phyloP scores from a whole-genome alignment of 2,888 invertebrate genomes.

The Kryphioiulus occultus region DNA sequence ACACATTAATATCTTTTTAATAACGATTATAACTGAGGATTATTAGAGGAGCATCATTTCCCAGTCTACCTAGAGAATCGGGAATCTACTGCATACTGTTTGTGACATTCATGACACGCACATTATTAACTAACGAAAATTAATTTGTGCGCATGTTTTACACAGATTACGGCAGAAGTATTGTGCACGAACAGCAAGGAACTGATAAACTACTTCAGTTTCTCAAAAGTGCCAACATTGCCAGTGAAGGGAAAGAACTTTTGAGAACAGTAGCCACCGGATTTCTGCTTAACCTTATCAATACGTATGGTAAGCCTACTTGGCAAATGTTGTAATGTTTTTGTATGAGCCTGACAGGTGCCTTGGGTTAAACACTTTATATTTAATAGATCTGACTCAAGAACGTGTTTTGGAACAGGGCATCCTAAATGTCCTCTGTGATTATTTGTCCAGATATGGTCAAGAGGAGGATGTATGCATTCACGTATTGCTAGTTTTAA shows the following conservation, averaged over 20 bases:
- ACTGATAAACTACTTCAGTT: conserved; percentile 58
- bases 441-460: conserved; percentile 64
- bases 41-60: too few species aligned
- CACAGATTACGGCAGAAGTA: conserved; percentile 61
- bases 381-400: conserved; percentile 60
- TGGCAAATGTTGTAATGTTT: too few species aligned
- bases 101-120: not conserved
- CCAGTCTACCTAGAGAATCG: too few species aligned
- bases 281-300: conserved; percentile 79
- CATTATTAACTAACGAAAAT: not conserved
- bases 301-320: conserved; percentile 69
- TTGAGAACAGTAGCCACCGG: conserved; percentile 75
- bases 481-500: conserved; percentile 66
- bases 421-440: conserved; percentile 65
- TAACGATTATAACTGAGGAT: too few species aligned
- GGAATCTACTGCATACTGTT: too few species aligned
- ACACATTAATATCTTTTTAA: too few species aligned
- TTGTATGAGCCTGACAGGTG: too few species aligned
- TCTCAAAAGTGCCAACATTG: conserved; percentile 58
- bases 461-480: conserved; percentile 66
- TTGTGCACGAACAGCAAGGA: conserved; percentile 61
- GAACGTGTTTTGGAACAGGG: conserved; percentile 64
- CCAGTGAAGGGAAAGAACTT: conserved; percentile 62
- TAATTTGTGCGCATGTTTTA: not conserved
- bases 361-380: not conserved